Percentiles rank a stretch among this genome's conserved stretches.
Evolutionary conservation across 2,113 vertebrate genomes (phyloP).

Genomic region (Telmatochromis sp.): DNA sequence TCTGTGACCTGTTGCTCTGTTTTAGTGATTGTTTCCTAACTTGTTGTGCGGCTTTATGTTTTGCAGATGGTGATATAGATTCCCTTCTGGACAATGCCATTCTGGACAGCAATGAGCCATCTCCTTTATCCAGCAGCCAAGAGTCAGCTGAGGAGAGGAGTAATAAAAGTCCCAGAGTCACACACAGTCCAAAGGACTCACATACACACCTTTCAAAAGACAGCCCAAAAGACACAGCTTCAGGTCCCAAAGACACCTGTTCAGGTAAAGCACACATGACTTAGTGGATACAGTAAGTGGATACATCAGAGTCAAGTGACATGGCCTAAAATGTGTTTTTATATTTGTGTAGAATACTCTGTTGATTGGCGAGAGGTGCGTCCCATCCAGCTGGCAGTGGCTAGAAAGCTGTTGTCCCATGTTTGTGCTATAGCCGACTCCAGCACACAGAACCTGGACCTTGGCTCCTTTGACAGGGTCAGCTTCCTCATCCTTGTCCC

Average conservation of each 20-base stretch:
- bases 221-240: background rate
- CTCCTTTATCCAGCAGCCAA: conserved; percentile 63
- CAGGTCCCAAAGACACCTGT: conserved; percentile 50
- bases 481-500: conserved; percentile 93
- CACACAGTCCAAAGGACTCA: conserved; percentile 15
- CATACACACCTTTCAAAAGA: conserved; percentile 17
- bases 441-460: conserved; percentile 92
- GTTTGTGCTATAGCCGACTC: conserved; percentile 97
- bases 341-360: conserved; percentile 54
- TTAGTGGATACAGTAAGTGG: background rate
- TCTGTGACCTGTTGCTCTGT: background rate
- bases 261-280: conserved; percentile 44
- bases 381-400: conserved; percentile 91
- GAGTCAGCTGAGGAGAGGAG: conserved; percentile 48
- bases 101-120: conserved; percentile 71
- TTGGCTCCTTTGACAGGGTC: conserved; percentile 88
- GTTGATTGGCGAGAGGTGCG: conserved; percentile 77
- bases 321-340: background rate
- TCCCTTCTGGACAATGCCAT: conserved; percentile 81
- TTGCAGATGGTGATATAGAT: conserved; percentile 86
- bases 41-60: background rate
- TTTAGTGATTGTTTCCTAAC: background rate
- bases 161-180: conserved; percentile 41
- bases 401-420: conserved; percentile 93
- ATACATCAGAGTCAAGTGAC: background rate